phyloP scores from a whole-genome alignment of 2,797 vertebrate species.

The Nasua narica region DNA sequence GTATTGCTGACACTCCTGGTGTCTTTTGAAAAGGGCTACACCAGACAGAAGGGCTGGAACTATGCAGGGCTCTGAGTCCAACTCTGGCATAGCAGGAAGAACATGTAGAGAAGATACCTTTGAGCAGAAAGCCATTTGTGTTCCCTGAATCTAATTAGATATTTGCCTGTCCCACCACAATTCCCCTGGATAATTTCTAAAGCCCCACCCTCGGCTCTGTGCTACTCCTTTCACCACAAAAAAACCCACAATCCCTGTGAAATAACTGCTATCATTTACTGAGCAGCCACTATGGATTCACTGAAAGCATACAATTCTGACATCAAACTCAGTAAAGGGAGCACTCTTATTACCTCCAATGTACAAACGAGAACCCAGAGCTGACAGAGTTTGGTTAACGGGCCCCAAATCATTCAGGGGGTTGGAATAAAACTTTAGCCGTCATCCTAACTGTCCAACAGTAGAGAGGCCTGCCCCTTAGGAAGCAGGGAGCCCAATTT shows the following conservation, averaged over 20 bases:
- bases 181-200: neutral
- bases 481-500: neutral
- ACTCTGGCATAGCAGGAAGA: neutral
- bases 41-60: neutral
- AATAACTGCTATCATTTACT: neutral
- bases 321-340: neutral
- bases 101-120: neutral
- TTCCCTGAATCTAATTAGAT: neutral
- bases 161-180: neutral
- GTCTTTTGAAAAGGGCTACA: neutral
- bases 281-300: neutral
- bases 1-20: too few species aligned
- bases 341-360: neutral
- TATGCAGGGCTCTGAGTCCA: neutral
- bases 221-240: neutral
- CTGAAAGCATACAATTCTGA: neutral
- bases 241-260: neutral
- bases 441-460: neutral
- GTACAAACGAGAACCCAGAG: neutral
- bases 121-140: neutral
- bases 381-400: neutral
- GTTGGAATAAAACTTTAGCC: neutral
- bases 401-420: neutral
- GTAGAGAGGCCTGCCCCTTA: neutral
- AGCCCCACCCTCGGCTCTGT: neutral